A percentile compares a stretch with the other conserved stretches of the same genome.
These are phyloP conservation scores for Tachina lurida DNA, from an alignment of 2,888 invertebrate genomes.

Conservation along the genomic window DNA sequence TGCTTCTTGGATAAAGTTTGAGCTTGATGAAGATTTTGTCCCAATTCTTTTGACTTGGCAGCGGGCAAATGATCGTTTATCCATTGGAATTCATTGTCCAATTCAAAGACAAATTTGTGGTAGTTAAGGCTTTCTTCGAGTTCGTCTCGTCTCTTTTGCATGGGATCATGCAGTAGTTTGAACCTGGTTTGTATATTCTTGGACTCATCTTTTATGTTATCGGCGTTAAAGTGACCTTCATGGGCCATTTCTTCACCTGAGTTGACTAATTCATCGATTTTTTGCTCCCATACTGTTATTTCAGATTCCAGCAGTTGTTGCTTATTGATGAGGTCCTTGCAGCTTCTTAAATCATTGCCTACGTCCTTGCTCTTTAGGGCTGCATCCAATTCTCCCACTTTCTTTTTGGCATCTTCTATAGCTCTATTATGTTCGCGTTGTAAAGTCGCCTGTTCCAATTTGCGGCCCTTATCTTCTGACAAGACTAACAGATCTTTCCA, in stretches of 20 bases:
- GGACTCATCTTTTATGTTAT: slow-evolving; percentile 91
- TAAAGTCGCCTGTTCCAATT: slow-evolving; percentile 94
- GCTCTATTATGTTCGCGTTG: slow-evolving; percentile 91
- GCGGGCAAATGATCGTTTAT: slow-evolving; percentile 94
- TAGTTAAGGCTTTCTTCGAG: slow-evolving; percentile 91
- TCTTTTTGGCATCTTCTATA: slow-evolving; percentile 94
- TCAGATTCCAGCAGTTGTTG: slow-evolving; percentile 95
- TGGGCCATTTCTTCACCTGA: slow-evolving; percentile 95
- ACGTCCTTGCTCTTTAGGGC: slow-evolving; percentile 91
- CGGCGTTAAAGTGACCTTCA: slow-evolving; percentile 97
- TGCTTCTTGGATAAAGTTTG: slow-evolving; percentile 97
- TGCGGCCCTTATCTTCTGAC: slow-evolving; percentile 87
- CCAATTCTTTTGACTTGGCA: slow-evolving; percentile 89
- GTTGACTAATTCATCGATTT: slow-evolving; percentile 89
- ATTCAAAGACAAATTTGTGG: slow-evolving; percentile 96
- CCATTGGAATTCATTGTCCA: slow-evolving; percentile 97
- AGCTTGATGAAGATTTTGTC: slow-evolving; percentile 95
- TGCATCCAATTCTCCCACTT: slow-evolving; percentile 92
- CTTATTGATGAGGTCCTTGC: slow-evolving; percentile 94
- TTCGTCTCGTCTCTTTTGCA: slow-evolving; percentile 87
- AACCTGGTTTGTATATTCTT: slow-evolving; percentile 89
- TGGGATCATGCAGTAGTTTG: slow-evolving; percentile 88
- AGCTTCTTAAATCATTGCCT: slow-evolving; percentile 94
- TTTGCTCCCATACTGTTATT: slow-evolving; percentile 91
- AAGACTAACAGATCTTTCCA: slow-evolving; percentile 90